These are phyloP conservation scores for Agrochola macilenta DNA, from an alignment of 2,888 invertebrate genomes.

Conservation along the genomic window DNA sequence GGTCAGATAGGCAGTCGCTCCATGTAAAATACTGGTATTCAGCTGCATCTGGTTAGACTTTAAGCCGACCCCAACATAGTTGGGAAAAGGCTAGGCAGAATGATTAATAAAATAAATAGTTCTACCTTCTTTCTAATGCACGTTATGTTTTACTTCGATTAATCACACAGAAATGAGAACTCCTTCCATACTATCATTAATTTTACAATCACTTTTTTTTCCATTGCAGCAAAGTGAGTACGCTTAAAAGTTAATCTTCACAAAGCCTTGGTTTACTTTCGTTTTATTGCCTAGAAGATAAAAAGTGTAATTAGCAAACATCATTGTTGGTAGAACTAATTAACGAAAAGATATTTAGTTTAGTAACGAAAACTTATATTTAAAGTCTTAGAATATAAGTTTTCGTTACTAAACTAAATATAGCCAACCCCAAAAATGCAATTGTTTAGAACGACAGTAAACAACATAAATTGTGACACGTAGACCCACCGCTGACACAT, in stretches of 20 bases:
- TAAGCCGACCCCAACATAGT: too few species aligned
- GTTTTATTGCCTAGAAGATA: constrained; percentile 26
- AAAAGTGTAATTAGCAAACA: constrained; percentile 41
- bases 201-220: constrained; percentile 27
- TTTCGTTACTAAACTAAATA: too few species aligned
- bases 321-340: constrained; percentile 13
- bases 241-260: constrained; percentile 8
- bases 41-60: too few species aligned
- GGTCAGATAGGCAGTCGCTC: too few species aligned
- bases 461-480: constrained; percentile 41
- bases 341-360: constrained; percentile 6
- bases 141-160: constrained; percentile 28
- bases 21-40: too few species aligned
- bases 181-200: constrained; percentile 37
- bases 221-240: constrained; percentile 44
- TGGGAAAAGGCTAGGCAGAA: too few species aligned
- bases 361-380: background rate
- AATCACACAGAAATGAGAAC: constrained; percentile 34
- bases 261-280: constrained; percentile 9
- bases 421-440: constrained; percentile 18
- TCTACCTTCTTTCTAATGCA: constrained; percentile 22
- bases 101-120: constrained; percentile 10
- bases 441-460: constrained; percentile 43
- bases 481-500: constrained; percentile 38
- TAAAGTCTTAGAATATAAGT: too few species aligned